Percentiles rank a stretch among this genome's conserved stretches.
These are phyloP conservation scores for Pararge aegeria DNA, from an alignment of 1,140 invertebrate genomes.

Conservation along the genomic window DNA sequence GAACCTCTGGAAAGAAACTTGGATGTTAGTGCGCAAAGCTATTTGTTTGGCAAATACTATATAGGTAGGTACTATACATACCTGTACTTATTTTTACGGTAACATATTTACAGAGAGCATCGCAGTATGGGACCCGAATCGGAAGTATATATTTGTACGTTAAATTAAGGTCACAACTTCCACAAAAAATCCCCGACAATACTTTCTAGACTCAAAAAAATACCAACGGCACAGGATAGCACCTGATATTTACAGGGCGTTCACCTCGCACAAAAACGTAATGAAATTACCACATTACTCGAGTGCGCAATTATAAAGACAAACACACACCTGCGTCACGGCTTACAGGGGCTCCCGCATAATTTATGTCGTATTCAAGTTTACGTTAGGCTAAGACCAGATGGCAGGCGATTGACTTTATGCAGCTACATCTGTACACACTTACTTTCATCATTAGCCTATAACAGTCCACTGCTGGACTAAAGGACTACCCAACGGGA, in stretches of 20 bases:
- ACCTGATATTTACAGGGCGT: slow-evolving; percentile 10
- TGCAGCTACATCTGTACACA: not conserved
- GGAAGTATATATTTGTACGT: too few relatives aligned
- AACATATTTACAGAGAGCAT: too few relatives aligned
- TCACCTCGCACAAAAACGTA: slow-evolving; percentile 7
- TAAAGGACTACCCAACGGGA: too few relatives aligned
- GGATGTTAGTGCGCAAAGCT: too few relatives aligned
- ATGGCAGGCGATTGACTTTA: not conserved
- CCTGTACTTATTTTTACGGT: too few relatives aligned
- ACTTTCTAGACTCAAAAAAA: not conserved
- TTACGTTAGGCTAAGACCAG: not conserved
- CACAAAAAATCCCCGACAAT: not conserved
- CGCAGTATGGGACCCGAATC: too few relatives aligned
- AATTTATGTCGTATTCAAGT: not conserved
- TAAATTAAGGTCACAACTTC: too few relatives aligned
- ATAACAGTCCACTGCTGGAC: too few relatives aligned
- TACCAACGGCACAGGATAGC: not conserved
- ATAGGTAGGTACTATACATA: too few relatives aligned
- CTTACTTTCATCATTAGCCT: too few relatives aligned
- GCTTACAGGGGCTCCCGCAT: not conserved
- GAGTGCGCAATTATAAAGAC: slow-evolving; percentile 9
- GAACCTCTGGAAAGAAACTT: too few relatives aligned
- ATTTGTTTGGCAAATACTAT: too few relatives aligned
- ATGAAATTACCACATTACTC: slow-evolving; percentile 12
- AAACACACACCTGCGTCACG: slow-evolving; percentile 7